Evolutionary conservation across 2,113 vertebrate species (phyloP), one percentile per base, ranked within the genome.

Genomic region (Heterochromis multidens): DNA sequence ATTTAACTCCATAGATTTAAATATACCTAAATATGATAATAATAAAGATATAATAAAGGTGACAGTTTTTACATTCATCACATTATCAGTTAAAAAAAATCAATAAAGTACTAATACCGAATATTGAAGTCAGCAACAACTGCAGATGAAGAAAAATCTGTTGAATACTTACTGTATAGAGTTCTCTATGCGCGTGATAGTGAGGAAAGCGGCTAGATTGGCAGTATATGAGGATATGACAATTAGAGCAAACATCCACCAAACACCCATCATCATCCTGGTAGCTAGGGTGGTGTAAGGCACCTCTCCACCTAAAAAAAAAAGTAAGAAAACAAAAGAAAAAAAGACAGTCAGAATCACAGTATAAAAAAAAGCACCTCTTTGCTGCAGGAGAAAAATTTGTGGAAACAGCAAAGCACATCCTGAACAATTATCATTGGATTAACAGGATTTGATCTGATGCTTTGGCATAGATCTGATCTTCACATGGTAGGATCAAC

Each of bases 201-300:
- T 99, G 92, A 99, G 98, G 92, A 99, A 99, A 86, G 99, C 99
- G 21, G 99, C 99, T n/a, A 99, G 97, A 91, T 99, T 99, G 81
- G 99, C 99, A 0, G 99, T 99, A 86, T 99, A 99, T 16, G 98
- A 99, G 31, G 98, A 99, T 94, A 99, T 99, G 92, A 99, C 98
- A 78, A 99, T 99, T 85, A 99, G 94, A 81, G 99, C 98, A 90
- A 99, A 99, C 62, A 99, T 97, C 99, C 99, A 99, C 99, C 99
- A 99, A 37, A 99, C 96, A 1, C 98, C 99, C 98, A 99, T 99
- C 98, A 99, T 99, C 98, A 99, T 98, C 86, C 99, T 96, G 0
- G 98, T 99, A 80, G 98, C 98, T 90, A 99, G 92, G 16, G 98
- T 99, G 57, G 98, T 99, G 74, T 99, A 99, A 1, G 98, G 98